A percentile compares a stretch with the other conserved stretches of the same genome.
Conservation (phyloP, 1,140 invertebrate genomes). For the Lordiphosa mommai region DNA sequence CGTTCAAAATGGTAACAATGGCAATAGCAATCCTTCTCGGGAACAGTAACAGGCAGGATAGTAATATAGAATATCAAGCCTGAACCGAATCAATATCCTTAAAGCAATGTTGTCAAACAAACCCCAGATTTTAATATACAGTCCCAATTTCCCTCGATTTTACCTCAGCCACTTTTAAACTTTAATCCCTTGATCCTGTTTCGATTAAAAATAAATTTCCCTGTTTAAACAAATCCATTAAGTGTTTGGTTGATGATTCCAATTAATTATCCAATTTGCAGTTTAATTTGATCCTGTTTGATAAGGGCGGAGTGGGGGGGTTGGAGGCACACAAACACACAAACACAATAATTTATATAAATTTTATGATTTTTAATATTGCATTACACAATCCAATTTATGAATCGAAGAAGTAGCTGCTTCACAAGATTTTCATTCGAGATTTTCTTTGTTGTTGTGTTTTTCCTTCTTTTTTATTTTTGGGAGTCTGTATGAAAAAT, state of each 20-base stretch:
- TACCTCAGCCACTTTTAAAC: too few relatives aligned
- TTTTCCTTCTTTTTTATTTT: constrained; percentile 10
- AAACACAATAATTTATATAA: constrained; percentile 23
- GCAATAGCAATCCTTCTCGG: too few relatives aligned
- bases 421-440: constrained; percentile 12
- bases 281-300: too few relatives aligned
- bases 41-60: too few relatives aligned
- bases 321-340: constrained; percentile 3
- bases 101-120: too few relatives aligned
- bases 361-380: constrained; percentile 26
- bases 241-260: constrained; percentile 29
- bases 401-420: constrained; percentile 8
- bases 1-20: too few relatives aligned
- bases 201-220: constrained; percentile 21
- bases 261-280: constrained; percentile 57
- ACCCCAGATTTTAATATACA: too few relatives aligned
- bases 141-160: too few relatives aligned
- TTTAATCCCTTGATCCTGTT: constrained; percentile 14
- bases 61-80: too few relatives aligned
- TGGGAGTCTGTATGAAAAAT: constrained; percentile 49
- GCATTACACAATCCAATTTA: constrained; percentile 52
- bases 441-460: constrained; percentile 13
- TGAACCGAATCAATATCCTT: too few relatives aligned
- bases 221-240: constrained; percentile 27
- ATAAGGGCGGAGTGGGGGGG: neutral